A percentile compares a stretch with the other conserved stretches of the same genome.
Conservation (phyloP, 2,888 invertebrate genomes). For the Drosophila cracens region DNA sequence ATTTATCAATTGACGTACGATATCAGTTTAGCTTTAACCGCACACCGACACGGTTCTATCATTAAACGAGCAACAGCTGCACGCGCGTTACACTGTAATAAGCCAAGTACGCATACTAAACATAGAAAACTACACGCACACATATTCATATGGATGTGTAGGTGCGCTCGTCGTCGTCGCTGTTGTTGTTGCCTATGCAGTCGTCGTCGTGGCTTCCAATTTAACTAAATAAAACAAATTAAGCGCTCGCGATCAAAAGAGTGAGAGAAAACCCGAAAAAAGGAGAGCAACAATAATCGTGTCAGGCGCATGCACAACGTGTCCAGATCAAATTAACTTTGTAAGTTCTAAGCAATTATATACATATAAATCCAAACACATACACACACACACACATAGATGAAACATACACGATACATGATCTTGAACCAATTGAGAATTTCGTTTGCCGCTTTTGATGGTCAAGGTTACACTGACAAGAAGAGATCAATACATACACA, state of each 20-base stretch:
- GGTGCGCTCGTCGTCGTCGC: slow-evolving; percentile 23
- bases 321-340: slow-evolving; percentile 21
- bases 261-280: slow-evolving; percentile 24
- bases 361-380: neutral
- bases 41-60: slow-evolving; percentile 15
- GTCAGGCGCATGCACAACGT: slow-evolving; percentile 37
- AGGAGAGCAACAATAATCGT: slow-evolving; percentile 20
- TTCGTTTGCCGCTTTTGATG: slow-evolving; percentile 55
- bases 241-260: slow-evolving; percentile 35
- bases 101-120: slow-evolving; percentile 26
- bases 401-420: slow-evolving; percentile 28
- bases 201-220: slow-evolving; percentile 57
- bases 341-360: slow-evolving; percentile 43
- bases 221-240: slow-evolving; percentile 71
- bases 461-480: slow-evolving; percentile 69
- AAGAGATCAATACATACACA: slow-evolving; percentile 43
- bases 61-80: slow-evolving; percentile 18
- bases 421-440: slow-evolving; percentile 34
- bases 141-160: slow-evolving; percentile 17
- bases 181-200: slow-evolving; percentile 21
- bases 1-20: slow-evolving; percentile 34
- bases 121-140: slow-evolving; percentile 9
- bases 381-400: slow-evolving; percentile 5
- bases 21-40: slow-evolving; percentile 44
- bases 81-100: slow-evolving; percentile 38